Percentiles rank a stretch among this genome's conserved stretches.
Conservation (phyloP, 2,888 invertebrate genomes). For the Drosophila pseudotalamancana region DNA sequence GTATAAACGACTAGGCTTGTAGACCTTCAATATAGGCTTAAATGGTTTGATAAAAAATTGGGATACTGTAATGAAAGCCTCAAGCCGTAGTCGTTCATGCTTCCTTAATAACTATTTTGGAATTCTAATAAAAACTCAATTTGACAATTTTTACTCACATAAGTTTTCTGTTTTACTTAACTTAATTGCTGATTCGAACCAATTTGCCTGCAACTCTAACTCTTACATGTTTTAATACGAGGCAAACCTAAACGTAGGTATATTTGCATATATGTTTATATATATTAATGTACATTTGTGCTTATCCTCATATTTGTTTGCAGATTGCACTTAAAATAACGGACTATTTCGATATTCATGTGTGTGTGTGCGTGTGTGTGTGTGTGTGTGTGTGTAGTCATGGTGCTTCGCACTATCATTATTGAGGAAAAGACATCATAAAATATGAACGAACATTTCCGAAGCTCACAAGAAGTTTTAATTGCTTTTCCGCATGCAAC, state of each 20-base stretch:
- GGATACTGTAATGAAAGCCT: too few species aligned
- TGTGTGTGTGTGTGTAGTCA: neutral
- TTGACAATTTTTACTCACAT: too few species aligned
- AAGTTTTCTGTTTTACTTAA: too few species aligned
- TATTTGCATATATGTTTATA: neutral
- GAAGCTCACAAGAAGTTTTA: constrained; percentile 70
- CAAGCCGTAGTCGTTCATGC: too few species aligned
- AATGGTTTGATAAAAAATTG: too few species aligned
- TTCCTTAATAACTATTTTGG: too few species aligned
- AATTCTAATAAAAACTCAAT: too few species aligned
- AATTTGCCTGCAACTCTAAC: too few species aligned
- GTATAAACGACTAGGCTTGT: too few species aligned
- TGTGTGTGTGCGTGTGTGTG: neutral
- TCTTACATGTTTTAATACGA: too few species aligned
- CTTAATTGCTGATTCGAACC: too few species aligned
- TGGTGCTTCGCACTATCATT: constrained; percentile 26
- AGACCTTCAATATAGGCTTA: too few species aligned
- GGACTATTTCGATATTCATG: constrained; percentile 14
- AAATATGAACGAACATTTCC: constrained; percentile 73
- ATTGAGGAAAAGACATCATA: constrained; percentile 62
- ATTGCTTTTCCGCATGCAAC: constrained; percentile 75
- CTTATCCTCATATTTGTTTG: neutral
- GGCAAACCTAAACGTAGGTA: neutral
- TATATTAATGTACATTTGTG: neutral
- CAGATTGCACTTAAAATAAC: constrained; percentile 14